These are phyloP conservation scores for Poecile atricapillus DNA, from an alignment of 2,113 vertebrate species.

Conservation along the genomic window DNA sequence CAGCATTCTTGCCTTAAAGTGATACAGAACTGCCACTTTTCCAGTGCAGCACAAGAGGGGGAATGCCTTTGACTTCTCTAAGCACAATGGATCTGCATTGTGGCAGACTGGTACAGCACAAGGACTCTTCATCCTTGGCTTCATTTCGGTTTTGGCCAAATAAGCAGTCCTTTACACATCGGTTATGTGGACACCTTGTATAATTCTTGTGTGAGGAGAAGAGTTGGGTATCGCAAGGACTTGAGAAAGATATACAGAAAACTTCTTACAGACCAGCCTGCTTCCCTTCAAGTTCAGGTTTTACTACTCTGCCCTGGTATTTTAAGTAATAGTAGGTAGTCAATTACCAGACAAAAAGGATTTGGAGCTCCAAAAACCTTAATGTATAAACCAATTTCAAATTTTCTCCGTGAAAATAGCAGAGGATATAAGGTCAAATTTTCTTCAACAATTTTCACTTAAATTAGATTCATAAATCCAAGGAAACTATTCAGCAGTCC, in stretches of 20 bases:
- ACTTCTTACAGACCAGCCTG: background rate
- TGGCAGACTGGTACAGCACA: background rate
- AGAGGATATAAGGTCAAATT: background rate
- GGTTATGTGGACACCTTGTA: background rate
- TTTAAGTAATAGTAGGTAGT: background rate
- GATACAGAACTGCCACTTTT: background rate
- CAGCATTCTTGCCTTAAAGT: background rate
- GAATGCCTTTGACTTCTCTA: background rate
- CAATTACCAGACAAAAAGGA: background rate
- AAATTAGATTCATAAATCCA: background rate
- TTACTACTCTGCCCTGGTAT: background rate
- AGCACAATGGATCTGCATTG: background rate
- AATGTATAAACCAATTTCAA: background rate
- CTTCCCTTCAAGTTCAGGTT: background rate
- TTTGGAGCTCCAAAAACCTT: background rate
- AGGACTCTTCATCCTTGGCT: background rate
- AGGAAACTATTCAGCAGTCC: background rate
- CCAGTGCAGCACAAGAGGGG: background rate
- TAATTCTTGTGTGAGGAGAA: background rate
- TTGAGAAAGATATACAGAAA: background rate
- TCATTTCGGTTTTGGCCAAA: background rate
- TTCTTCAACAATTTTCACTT: slow-evolving; percentile 41
- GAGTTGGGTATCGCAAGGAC: background rate
- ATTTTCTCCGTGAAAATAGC: slow-evolving; percentile 28
- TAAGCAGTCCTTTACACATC: background rate